These are phyloP conservation scores for Ardeotis arabs DNA, from an alignment of 2,113 vertebrate species.

Conservation along the genomic window DNA sequence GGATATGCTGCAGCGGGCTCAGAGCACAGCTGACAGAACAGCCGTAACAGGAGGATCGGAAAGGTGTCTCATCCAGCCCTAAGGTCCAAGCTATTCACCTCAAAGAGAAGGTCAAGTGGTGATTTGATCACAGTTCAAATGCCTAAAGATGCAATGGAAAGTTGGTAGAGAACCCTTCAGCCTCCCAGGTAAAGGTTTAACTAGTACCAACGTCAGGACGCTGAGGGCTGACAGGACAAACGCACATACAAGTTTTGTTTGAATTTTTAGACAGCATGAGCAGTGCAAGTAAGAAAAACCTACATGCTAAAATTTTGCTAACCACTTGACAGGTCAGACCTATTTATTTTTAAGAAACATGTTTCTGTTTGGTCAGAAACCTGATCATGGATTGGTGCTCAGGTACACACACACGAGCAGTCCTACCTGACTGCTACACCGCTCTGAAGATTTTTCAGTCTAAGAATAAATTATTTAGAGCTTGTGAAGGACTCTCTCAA, in stretches of 20 bases:
- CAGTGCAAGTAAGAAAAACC: fast-evolving
- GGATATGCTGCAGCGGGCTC: neutral
- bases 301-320: neutral
- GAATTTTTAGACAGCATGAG: neutral
- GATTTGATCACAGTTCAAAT: neutral
- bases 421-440: neutral
- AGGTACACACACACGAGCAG: neutral
- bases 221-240: neutral
- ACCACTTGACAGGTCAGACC: neutral
- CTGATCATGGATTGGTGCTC: neutral
- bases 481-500: neutral
- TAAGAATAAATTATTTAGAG: neutral
- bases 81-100: neutral
- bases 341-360: neutral
- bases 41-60: neutral
- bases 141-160: neutral
- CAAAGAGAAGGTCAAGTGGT: neutral
- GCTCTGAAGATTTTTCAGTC: neutral
- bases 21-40: neutral
- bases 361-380: neutral
- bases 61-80: neutral
- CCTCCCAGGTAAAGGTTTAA: neutral
- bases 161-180: neutral
- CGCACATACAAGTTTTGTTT: neutral
- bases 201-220: neutral